A percentile compares a stretch with the other conserved stretches of the same genome.
Conservation (phyloP, 2,113 vertebrate genomes). For the Clarias magur region DNA sequence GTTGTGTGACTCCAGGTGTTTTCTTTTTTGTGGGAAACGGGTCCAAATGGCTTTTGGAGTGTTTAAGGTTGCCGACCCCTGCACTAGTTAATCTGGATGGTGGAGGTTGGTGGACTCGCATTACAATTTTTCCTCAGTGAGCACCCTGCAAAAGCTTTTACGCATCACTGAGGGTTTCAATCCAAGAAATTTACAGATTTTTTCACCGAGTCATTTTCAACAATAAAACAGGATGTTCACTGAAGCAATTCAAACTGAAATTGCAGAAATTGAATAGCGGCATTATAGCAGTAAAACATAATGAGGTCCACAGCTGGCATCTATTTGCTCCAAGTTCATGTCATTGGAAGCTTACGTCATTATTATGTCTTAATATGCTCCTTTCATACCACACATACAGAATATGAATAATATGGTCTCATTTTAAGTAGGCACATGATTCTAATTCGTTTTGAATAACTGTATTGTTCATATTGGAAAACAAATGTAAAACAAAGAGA, state of each 20-base stretch:
- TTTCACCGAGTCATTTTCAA: neutral
- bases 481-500: neutral
- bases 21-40: no score
- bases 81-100: neutral
- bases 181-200: neutral
- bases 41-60: no score
- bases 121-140: neutral
- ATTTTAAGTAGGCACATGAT: neutral
- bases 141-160: neutral
- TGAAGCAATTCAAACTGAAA: conserved; percentile 5
- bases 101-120: neutral
- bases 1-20: no score
- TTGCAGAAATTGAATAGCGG: conserved; percentile 23
- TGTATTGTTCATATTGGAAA: neutral
- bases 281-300: conserved; percentile 17
- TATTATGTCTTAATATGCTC: neutral
- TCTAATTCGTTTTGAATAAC: conserved; percentile 4
- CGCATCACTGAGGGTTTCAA: neutral
- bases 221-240: neutral
- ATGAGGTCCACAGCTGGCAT: conserved; percentile 42
- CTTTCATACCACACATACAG: neutral
- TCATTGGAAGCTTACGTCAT: conserved; percentile 8
- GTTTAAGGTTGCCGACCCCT: no score
- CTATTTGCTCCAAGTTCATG: conserved; percentile 28
- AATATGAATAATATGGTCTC: neutral